Conservation (phyloP, 2,888 invertebrate genomes). For the Rugalucina vietnamica region DNA sequence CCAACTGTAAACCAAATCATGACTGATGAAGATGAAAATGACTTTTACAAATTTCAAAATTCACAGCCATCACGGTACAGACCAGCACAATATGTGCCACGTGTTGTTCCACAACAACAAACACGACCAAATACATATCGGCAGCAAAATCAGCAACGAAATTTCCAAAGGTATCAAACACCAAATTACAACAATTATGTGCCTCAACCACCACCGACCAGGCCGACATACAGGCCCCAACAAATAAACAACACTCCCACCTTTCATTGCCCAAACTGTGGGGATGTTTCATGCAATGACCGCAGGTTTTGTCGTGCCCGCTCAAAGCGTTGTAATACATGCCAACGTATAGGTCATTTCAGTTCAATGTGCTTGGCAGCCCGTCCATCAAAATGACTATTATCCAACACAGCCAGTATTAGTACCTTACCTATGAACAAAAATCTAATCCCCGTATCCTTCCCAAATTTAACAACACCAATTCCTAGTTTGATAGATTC, state of each 20-base stretch:
- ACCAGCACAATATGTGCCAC: neutral
- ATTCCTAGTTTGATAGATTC: neutral
- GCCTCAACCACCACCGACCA: too few species aligned
- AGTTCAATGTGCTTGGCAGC: neutral
- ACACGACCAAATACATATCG: neutral
- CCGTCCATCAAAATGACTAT: neutral
- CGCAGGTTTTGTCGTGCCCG: neutral
- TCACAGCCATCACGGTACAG: neutral
- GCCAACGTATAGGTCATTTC: neutral
- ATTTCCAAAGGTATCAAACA: neutral
- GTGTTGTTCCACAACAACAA: neutral
- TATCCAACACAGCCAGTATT: neutral
- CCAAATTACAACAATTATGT: too few species aligned
- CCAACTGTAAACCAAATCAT: neutral
- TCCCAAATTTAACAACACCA: neutral
- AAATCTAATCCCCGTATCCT: neutral
- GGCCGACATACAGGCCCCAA: too few species aligned
- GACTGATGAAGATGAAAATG: neutral
- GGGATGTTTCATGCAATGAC: neutral
- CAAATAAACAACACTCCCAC: too few species aligned
- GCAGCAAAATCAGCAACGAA: neutral
- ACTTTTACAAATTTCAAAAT: neutral
- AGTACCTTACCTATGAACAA: neutral
- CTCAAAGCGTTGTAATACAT: neutral
- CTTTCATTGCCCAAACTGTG: neutral